Evolutionary conservation across 2,113 vertebrate genomes (phyloP).

Genomic region (Paratilapia polleni): DNA sequence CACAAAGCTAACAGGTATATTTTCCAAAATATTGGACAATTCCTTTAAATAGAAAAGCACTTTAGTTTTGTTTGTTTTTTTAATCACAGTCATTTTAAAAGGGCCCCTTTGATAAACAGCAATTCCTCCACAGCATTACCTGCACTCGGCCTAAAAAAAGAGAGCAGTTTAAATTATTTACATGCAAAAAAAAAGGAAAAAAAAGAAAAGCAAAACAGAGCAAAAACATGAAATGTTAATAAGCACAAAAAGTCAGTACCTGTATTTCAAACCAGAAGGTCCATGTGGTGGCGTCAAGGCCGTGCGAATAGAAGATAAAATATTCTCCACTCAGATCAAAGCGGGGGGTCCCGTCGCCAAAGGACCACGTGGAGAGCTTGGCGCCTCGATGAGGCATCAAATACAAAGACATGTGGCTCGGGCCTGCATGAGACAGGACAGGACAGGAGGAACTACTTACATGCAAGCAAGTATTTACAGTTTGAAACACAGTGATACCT

Average conservation of each 20-base stretch:
- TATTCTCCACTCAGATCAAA: constrained; percentile 88
- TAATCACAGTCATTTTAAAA: too few species aligned
- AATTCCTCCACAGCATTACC: background rate
- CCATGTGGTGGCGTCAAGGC: constrained; percentile 87
- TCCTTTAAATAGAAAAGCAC: too few species aligned
- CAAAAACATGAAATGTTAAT: background rate
- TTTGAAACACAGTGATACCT: background rate
- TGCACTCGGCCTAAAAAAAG: background rate
- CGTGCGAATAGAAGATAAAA: constrained; percentile 94
- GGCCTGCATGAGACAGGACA: constrained; percentile 78
- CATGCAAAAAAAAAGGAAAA: background rate
- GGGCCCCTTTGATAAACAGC: too few species aligned
- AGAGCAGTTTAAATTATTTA: background rate
- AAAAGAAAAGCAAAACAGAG: too few species aligned
- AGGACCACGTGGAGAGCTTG: constrained; percentile 87
- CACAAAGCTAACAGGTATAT: too few species aligned
- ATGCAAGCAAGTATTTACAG: too few species aligned
- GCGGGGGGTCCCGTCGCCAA: constrained; percentile 86
- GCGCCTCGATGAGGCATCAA: constrained; percentile 82
- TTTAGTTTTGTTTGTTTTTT: too few species aligned
- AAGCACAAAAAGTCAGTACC: constrained; percentile 70
- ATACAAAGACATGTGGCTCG: constrained; percentile 95
- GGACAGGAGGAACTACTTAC: background rate
- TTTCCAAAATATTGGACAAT: too few species aligned
- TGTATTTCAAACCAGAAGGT: constrained; percentile 93